Base-by-base conservation (phyloP, 2,113 vertebrate genomes). In the Osmerus mordax region DNA sequence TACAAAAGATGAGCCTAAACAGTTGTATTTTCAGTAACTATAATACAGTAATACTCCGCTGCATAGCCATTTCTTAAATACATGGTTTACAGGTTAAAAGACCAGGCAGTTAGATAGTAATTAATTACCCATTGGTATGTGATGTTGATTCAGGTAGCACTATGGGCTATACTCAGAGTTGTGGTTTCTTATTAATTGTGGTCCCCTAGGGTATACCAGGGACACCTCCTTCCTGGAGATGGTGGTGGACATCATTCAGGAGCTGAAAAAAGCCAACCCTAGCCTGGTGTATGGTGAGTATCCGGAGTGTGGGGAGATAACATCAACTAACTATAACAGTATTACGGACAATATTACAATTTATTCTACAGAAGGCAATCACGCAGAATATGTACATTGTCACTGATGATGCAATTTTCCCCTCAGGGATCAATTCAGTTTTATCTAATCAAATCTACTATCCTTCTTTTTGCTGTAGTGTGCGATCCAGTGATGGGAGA, bases 401-500 rank as follows among this genome's bases (percentile, higher is more conserved):
- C 41, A 41, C 62, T 29, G 16, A 18, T 32, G 28, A 28, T 61
- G n/a, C 59, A 28, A 21, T 25, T 56, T 18, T 5, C 12, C 11
- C 12, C 25, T 51, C 16, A 58, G 62, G 12, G 16, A 1, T 78
- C 29, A 25, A 55, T 59, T 67, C 7, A 59, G 18, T 15, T 70
- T 3, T 18, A 15, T 77, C 32, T 60, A 73, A 0, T 56, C n/a
- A 4, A 56, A n/a, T 18, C 58, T 41, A 1, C 8, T n/a, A 18
- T 55, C 41, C 61, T 28, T 28, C 18, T 77, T 55, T 64, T 83
- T 83, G 0, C 41, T 19, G 23, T 90, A 98, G 96, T 97, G 32
- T 98, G 96, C 21, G 96, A 98, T 88, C 96, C 96, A 8, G 96
- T 98, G 72, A 93, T 98, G 94, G 96, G 96, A n/a, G 96, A 98